Evolutionary conservation across 2,113 vertebrate genomes (phyloP).

Genomic region (Prinia subflava): DNA sequence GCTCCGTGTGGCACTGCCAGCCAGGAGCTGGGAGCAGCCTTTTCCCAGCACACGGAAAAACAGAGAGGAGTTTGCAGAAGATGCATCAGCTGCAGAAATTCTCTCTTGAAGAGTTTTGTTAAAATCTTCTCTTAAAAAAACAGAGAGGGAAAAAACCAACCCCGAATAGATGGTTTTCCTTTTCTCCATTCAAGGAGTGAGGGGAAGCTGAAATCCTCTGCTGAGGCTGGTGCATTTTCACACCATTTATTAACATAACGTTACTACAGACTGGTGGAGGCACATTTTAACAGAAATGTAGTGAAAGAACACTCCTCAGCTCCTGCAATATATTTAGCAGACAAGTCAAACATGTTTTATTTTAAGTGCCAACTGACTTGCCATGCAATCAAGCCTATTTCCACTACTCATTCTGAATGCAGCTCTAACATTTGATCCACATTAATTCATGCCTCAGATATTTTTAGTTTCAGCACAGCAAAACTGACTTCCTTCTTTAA

Average conservation of each 20-base stretch:
- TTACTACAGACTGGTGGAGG: neutral
- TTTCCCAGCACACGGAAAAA: neutral
- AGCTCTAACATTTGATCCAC: neutral
- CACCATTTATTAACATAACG: neutral
- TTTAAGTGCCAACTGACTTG: conserved; percentile 28
- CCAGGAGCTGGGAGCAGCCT: neutral
- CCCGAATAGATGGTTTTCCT: neutral
- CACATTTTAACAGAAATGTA: neutral
- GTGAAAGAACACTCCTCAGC: neutral
- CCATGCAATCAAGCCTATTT: conserved; percentile 48
- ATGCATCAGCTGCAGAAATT: neutral
- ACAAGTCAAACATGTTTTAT: conserved; percentile 22
- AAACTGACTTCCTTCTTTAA: conserved; percentile 8
- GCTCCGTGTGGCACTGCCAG: neutral
- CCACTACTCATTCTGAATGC: conserved; percentile 5
- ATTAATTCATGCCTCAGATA: conserved; percentile 28
- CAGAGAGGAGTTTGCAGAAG: neutral
- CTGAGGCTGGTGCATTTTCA: neutral
- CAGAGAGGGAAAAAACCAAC: rapidly evolving
- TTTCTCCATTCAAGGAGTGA: neutral
- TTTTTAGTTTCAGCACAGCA: conserved; percentile 10
- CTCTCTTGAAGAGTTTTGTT: neutral
- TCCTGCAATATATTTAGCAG: conserved; percentile 37
- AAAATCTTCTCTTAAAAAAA: neutral
- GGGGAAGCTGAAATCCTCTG: neutral